These are phyloP conservation scores for Myoxocephalus aenaeus DNA, from an alignment of 2,797 vertebrate genomes.

Conservation along the genomic window DNA sequence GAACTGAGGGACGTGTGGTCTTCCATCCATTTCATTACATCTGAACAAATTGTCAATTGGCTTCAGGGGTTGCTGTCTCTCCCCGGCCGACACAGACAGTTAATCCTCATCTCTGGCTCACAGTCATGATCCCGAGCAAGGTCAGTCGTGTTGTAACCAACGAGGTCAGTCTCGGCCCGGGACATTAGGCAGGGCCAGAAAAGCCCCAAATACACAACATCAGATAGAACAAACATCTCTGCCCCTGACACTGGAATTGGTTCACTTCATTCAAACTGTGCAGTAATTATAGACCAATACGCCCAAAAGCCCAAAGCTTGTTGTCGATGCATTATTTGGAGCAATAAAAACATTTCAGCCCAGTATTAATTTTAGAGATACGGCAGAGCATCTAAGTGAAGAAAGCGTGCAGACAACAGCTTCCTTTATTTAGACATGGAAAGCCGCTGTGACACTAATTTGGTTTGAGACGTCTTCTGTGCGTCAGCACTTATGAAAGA, in stretches of 20 bases:
- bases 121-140: slow-evolving; percentile 63
- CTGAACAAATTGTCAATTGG: slow-evolving; percentile 61
- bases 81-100: slow-evolving; percentile 54
- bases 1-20: slow-evolving; percentile 14
- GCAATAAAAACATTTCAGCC: slow-evolving; percentile 9
- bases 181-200: slow-evolving; percentile 16
- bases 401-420: background rate
- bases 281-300: slow-evolving; percentile 16
- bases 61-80: slow-evolving; percentile 51
- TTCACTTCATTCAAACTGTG: slow-evolving; percentile 22
- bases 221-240: slow-evolving; percentile 31
- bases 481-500: slow-evolving; percentile 19
- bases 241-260: slow-evolving; percentile 11
- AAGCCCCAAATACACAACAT: slow-evolving; percentile 46
- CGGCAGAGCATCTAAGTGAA: background rate
- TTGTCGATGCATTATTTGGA: slow-evolving; percentile 9
- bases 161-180: slow-evolving; percentile 33
- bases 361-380: slow-evolving; percentile 3
- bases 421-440: slow-evolving; percentile 42
- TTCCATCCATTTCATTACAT: slow-evolving; percentile 56
- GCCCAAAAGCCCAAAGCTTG: background rate
- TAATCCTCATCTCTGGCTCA: slow-evolving; percentile 71
- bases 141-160: slow-evolving; percentile 49
- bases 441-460: slow-evolving; percentile 45
- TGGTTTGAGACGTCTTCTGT: slow-evolving; percentile 21